Evolutionary conservation across 2,888 invertebrate genomes (phyloP).

Genomic region (Tetragonula carbonaria): DNA sequence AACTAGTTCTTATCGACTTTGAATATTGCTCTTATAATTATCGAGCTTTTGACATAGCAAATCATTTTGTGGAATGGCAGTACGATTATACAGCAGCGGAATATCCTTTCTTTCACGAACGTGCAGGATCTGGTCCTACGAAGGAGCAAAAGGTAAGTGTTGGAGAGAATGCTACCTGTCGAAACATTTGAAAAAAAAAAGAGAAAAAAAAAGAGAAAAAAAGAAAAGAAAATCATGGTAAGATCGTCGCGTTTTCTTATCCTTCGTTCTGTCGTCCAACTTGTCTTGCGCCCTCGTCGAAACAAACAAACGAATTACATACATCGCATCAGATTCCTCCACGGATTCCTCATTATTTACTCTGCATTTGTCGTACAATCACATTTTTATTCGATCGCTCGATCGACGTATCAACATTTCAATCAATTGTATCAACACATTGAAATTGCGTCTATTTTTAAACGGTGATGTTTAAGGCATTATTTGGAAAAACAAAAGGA

Average conservation of each 20-base stretch:
- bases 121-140: slow-evolving; percentile 89
- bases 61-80: slow-evolving; percentile 97
- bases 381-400: background rate
- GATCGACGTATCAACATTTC: background rate
- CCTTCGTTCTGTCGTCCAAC: slow-evolving; percentile 9
- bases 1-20: slow-evolving; percentile 94
- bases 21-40: slow-evolving; percentile 98
- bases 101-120: slow-evolving; percentile 91
- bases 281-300: slow-evolving; percentile 32
- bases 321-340: background rate
- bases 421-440: background rate
- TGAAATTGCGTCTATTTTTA: background rate
- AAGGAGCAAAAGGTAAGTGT: slow-evolving; percentile 90
- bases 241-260: slow-evolving; percentile 58
- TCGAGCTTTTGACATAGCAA: slow-evolving; percentile 96
- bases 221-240: slow-evolving; percentile 59
- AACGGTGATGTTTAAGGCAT: background rate
- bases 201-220: slow-evolving; percentile 15
- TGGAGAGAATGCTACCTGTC: slow-evolving; percentile 41
- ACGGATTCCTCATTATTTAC: background rate
- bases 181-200: slow-evolving; percentile 41
- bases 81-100: slow-evolving; percentile 93
- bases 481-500: background rate
- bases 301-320: background rate
- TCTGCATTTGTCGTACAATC: background rate